phyloP scores from a whole-genome alignment of 1,140 invertebrate genomes.

The Drosophila nikananu region DNA sequence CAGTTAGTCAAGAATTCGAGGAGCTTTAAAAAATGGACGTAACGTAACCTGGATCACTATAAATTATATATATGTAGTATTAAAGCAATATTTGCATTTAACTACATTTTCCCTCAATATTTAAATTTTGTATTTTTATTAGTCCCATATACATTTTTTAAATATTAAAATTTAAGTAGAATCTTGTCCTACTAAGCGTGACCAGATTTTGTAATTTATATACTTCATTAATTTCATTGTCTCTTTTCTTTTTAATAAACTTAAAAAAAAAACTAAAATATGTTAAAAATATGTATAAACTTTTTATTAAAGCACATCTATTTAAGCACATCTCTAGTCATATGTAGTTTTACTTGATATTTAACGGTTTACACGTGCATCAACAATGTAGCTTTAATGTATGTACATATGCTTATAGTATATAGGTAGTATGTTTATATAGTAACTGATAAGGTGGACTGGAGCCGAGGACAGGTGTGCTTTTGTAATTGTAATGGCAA shows the following conservation, averaged over 20 bases:
- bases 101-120: background rate
- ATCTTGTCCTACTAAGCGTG: too few relatives aligned
- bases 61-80: background rate
- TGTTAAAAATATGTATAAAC: too few relatives aligned
- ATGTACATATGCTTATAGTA: background rate
- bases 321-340: conserved; percentile 9
- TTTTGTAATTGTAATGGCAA: conserved; percentile 17
- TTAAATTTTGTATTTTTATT: too few relatives aligned
- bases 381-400: conserved; percentile 54
- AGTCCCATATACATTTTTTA: too few relatives aligned
- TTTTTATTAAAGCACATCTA: background rate
- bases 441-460: conserved; percentile 15
- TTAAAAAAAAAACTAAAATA: too few relatives aligned
- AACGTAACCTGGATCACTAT: conserved; percentile 15
- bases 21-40: conserved; percentile 34
- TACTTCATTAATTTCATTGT: too few relatives aligned
- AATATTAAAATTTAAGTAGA: too few relatives aligned
- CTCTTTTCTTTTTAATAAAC: too few relatives aligned
- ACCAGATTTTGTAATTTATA: too few relatives aligned
- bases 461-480: conserved; percentile 26
- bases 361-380: conserved; percentile 69
- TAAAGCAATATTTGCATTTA: background rate
- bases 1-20: conserved; percentile 35
- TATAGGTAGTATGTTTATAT: background rate
- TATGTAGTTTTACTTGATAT: conserved; percentile 37